Evolutionary conservation across 2,888 invertebrate species (phyloP).

Genomic region (Capitulum mitella): DNA sequence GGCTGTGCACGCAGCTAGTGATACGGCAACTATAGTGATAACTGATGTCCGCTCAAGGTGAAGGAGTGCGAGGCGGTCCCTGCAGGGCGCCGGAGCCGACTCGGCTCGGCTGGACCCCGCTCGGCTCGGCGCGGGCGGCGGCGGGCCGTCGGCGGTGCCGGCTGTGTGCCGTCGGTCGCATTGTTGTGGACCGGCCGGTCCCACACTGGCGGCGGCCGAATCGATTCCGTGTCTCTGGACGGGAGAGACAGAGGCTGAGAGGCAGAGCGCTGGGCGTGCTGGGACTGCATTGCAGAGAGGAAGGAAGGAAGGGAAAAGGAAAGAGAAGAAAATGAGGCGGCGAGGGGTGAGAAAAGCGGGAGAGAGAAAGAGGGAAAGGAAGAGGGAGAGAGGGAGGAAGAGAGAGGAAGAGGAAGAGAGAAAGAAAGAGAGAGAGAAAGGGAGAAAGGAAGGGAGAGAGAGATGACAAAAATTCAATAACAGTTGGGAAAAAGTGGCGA

Average conservation of each 20-base stretch:
- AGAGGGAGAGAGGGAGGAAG: neutral
- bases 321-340: too few species aligned
- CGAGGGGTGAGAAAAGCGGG: too few species aligned
- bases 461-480: too few species aligned
- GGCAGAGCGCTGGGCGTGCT: too few species aligned
- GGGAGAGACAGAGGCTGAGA: neutral
- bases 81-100: too few species aligned
- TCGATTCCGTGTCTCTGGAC: neutral
- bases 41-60: neutral
- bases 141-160: neutral
- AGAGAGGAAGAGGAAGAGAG: too few species aligned
- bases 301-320: too few species aligned
- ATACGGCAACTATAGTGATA: constrained; percentile 13
- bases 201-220: neutral
- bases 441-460: too few species aligned
- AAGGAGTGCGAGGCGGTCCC: neutral
- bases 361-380: neutral
- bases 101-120: too few species aligned
- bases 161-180: neutral
- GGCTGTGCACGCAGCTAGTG: neutral
- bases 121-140: neutral
- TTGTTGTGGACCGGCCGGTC: neutral
- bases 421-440: too few species aligned
- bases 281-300: neutral
- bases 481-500: too few species aligned